Evolutionary conservation across 2,888 invertebrate genomes (phyloP).

Genomic region (Yponomeuta plumbellus): DNA sequence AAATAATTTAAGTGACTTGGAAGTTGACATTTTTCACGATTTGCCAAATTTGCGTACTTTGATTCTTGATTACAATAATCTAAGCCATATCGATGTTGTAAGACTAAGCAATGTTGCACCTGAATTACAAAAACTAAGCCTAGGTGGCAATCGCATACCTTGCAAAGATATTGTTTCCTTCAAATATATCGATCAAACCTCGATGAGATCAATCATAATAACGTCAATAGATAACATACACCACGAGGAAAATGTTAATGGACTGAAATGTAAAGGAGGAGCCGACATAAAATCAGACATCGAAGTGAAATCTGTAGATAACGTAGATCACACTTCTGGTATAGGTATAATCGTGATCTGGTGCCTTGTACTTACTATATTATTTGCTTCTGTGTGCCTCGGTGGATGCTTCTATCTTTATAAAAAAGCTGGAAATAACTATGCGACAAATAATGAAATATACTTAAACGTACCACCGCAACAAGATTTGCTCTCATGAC

Average conservation of each 20-base stretch:
- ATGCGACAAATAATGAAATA: neutral
- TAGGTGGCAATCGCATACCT: neutral
- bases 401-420: neutral
- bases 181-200: neutral
- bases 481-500: neutral
- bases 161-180: neutral
- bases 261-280: neutral
- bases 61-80: neutral
- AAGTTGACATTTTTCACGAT: neutral
- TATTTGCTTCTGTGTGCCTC: neutral
- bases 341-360: neutral
- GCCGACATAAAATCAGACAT: neutral
- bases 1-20: neutral
- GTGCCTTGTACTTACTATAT: neutral
- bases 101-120: neutral
- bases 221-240: neutral
- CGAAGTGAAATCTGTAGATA: neutral
- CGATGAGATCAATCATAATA: neutral
- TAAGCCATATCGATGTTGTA: neutral
- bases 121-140: neutral
- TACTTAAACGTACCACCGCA: neutral
- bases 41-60: neutral
- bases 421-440: neutral
- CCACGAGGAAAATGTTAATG: neutral
- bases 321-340: neutral